Percentiles rank a stretch among this genome's conserved stretches.
Evolutionary conservation across 2,113 vertebrate species (phyloP).

Genomic region (Oostethus manadensis): DNA sequence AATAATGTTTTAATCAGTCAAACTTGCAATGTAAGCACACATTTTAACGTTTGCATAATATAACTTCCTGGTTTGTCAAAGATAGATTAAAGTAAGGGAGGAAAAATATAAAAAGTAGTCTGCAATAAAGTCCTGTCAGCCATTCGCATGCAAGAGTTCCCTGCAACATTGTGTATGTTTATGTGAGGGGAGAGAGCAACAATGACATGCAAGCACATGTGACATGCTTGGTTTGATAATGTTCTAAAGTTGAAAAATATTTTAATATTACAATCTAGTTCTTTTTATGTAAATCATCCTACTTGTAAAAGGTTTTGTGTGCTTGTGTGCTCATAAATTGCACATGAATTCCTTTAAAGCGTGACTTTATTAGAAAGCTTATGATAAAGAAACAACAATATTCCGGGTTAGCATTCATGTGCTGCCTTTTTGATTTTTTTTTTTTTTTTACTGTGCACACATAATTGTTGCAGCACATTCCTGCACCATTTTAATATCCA

Average conservation of each 20-base stretch:
- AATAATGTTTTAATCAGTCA: too few species aligned
- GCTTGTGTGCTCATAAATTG: background rate
- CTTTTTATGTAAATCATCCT: background rate
- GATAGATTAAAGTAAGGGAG: too few species aligned
- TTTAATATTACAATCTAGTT: background rate
- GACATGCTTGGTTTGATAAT: too few species aligned
- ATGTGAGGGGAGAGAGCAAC: constrained; percentile 1
- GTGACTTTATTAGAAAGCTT: constrained; percentile 37
- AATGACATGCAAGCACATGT: too few species aligned
- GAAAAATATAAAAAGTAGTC: too few species aligned
- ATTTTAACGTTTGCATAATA: background rate
- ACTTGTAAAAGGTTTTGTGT: background rate
- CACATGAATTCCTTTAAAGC: background rate
- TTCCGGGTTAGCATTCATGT: constrained; percentile 9
- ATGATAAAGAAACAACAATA: constrained; percentile 26
- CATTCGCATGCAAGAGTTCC: too few species aligned
- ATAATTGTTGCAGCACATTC: constrained; percentile 43
- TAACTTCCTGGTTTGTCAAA: too few species aligned
- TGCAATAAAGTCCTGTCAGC: too few species aligned
- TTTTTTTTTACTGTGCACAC: constrained; percentile 14
- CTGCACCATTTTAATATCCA: constrained; percentile 31
- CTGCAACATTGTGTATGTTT: background rate
- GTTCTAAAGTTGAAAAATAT: too few species aligned
- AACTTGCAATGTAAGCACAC: too few species aligned
- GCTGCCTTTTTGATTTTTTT: background rate